Conservation (phyloP, 2,888 invertebrate species). For the Clanis bilineata region DNA sequence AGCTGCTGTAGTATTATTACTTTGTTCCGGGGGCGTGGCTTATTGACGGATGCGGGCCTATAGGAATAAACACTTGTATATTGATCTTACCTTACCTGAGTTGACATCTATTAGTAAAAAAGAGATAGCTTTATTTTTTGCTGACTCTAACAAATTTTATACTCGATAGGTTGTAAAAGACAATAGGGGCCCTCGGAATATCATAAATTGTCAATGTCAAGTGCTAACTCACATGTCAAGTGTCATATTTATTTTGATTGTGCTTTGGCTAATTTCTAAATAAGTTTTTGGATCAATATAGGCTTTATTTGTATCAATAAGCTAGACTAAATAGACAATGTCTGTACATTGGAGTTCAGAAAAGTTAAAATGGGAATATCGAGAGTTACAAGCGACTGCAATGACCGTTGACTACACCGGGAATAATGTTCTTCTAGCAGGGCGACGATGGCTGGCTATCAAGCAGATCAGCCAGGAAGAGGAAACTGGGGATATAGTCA, state of each 20-base stretch:
- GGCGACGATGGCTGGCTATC: conserved; percentile 90
- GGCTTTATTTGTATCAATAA: background rate
- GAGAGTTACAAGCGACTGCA: conserved; percentile 94
- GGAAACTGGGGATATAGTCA: conserved; percentile 85
- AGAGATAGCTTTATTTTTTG: no score
- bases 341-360: conserved; percentile 79
- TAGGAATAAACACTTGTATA: no score
- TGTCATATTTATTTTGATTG: background rate
- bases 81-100: no score
- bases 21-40: no score
- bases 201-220: background rate
- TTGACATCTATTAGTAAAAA: no score
- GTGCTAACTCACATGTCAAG: background rate
- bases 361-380: conserved; percentile 86
- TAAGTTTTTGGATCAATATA: background rate
- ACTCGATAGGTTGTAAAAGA: no score
- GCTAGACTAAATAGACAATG: conserved; percentile 40
- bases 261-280: background rate
- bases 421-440: conserved; percentile 92
- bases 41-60: no score
- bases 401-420: conserved; percentile 96
- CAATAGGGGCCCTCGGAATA: background rate
- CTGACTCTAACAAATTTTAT: no score
- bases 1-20: no score
- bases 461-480: conserved; percentile 88